Evolutionary conservation across 2,888 invertebrate genomes (phyloP).

Genomic region (Clostera curtula): DNA sequence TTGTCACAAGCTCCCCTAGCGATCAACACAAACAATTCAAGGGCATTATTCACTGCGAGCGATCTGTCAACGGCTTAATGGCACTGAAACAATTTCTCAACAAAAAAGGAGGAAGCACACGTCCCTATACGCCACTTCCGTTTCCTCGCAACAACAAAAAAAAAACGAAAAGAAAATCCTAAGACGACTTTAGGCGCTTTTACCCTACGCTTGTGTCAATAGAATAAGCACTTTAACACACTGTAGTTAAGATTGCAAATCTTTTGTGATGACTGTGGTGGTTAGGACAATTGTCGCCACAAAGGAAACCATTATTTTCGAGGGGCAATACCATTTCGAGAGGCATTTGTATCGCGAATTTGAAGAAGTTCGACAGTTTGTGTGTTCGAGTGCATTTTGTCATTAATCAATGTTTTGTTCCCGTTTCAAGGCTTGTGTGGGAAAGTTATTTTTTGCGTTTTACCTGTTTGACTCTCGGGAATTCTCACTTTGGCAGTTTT

Average conservation of each 20-base stretch:
- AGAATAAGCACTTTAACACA: constrained; percentile 12
- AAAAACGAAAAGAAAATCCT: constrained; percentile 60
- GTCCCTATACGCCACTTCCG: constrained; percentile 65
- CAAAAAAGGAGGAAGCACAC: constrained; percentile 71
- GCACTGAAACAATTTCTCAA: constrained; percentile 71
- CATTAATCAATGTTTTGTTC: constrained; percentile 74
- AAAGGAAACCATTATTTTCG: constrained; percentile 73
- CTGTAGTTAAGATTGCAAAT: constrained; percentile 14
- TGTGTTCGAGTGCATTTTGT: constrained; percentile 73
- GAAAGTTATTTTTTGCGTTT: constrained; percentile 54
- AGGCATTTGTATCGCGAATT: constrained; percentile 71
- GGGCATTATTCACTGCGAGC: constrained; percentile 60
- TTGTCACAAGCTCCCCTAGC: constrained; percentile 41
- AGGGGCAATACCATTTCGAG: constrained; percentile 63
- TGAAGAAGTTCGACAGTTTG: constrained; percentile 75
- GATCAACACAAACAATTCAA: constrained; percentile 45
- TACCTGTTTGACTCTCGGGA: constrained; percentile 57
- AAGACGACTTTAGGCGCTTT: constrained; percentile 38
- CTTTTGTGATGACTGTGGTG: constrained; percentile 8
- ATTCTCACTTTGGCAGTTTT: constrained; percentile 55
- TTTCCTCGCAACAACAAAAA: constrained; percentile 61
- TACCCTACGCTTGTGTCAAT: constrained; percentile 31
- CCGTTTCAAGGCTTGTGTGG: constrained; percentile 33
- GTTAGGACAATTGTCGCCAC: constrained; percentile 32
- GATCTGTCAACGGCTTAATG: constrained; percentile 74